These are phyloP conservation scores for Girardinichthys multiradiatus DNA, from an alignment of 2,113 vertebrate species.

Conservation along the genomic window DNA sequence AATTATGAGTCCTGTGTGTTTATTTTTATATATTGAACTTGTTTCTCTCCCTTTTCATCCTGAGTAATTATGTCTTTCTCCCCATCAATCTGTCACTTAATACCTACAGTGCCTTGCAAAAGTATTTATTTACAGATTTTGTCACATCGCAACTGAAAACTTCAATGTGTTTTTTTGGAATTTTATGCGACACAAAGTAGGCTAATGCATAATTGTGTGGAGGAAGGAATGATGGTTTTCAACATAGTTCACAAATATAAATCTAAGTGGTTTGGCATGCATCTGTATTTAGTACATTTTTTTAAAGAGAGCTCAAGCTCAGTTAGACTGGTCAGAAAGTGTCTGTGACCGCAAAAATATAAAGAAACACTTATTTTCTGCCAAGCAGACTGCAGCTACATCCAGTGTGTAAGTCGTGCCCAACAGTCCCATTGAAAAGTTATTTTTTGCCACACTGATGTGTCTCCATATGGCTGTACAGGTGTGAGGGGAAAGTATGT, in stretches of 20 bases:
- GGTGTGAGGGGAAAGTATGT: slow-evolving; percentile 65
- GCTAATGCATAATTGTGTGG: too few relatives aligned
- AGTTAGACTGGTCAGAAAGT: too few relatives aligned
- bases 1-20: slow-evolving; percentile 66
- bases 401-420: slow-evolving; percentile 23
- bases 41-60: slow-evolving; percentile 56
- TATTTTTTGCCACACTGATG: slow-evolving; percentile 58
- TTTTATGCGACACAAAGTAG: not conserved
- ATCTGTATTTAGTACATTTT: too few relatives aligned
- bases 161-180: not conserved
- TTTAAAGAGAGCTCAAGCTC: too few relatives aligned
- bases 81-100: slow-evolving; percentile 69
- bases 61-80: slow-evolving; percentile 64
- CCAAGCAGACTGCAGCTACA: slow-evolving; percentile 21
- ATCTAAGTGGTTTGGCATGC: too few relatives aligned
- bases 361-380: not conserved
- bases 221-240: too few relatives aligned
- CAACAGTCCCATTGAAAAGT: slow-evolving; percentile 48
- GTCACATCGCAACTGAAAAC: not conserved
- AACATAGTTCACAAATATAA: not conserved
- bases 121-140: not conserved
- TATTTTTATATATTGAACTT: slow-evolving; percentile 56
- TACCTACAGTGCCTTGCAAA: slow-evolving; percentile 19
- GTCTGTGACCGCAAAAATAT: too few relatives aligned
- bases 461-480: slow-evolving; percentile 70